Evolutionary conservation across 2,888 invertebrate species (phyloP), one percentile per base, ranked within the genome.

Genomic region (Pammene fasciana): DNA sequence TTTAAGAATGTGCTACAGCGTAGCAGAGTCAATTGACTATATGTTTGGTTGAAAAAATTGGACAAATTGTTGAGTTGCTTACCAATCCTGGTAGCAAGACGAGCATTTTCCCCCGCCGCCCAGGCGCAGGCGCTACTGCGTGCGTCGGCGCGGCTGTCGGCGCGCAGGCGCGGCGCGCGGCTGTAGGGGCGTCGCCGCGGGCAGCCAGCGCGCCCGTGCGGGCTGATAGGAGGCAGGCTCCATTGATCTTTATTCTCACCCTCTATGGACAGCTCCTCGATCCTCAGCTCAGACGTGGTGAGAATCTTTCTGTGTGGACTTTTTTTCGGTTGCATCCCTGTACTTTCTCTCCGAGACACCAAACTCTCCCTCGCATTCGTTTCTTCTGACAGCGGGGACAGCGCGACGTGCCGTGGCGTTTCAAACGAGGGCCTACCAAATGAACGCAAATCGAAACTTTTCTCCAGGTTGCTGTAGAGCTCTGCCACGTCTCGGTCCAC

Each of bases 331-430:
- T 50, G 36, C 5, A 46, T 60, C 14, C 46, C 48, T 46, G 46
- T 48, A 34, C 2, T 46, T 9, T 45, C n/a, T 34, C 34, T 45
- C 26, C 60, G 46, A 11, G 61, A 38, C 38, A 16, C 36, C 16
- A 13, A 38, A 10, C 84, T 88, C 9, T 83, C 82, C 61, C 78
- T 86, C n/a, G 74, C 71, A n/a, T 73, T 72, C 2, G 89, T 84
- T 73, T 92, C 92, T 77, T 92, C 92, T 14, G 88, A 85, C 5
- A 92, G 74, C n/a, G 92, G 89, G 6, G 91, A 86, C 26, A 92
- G 76, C 9, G 81, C 75, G 50, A 78, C 79, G 67, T 83, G 75
- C 26, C 77, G 82, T 57, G 73, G 78, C n/a, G 76, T 75, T 0
- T 78, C 78, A 10, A 77, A 73, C 6, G 83, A 82, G 18, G 75